Percentiles rank a stretch among this genome's conserved stretches.
Evolutionary conservation across 2,113 vertebrate genomes (phyloP).

Genomic region (Oostethus manadensis): DNA sequence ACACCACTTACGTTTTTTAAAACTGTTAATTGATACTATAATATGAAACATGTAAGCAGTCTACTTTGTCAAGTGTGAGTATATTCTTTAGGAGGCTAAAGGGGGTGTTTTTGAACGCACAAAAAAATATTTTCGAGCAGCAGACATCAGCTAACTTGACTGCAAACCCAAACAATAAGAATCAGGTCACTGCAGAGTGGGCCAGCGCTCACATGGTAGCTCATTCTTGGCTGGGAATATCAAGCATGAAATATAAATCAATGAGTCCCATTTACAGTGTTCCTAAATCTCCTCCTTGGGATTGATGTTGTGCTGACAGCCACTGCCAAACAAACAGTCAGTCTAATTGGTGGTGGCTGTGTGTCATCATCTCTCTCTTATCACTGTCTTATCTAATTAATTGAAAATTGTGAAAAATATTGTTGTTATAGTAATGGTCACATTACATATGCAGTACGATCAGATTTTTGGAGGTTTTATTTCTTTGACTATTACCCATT

Average conservation of each 20-base stretch:
- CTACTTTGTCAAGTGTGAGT: no score
- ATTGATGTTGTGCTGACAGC: slow-evolving; percentile 8
- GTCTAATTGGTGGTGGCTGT: slow-evolving; percentile 15
- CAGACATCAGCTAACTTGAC: slow-evolving; percentile 17
- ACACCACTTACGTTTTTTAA: no score
- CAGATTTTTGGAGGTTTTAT: no score
- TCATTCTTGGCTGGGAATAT: slow-evolving; percentile 22
- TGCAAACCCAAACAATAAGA: slow-evolving; percentile 27
- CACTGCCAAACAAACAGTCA: slow-evolving; percentile 19
- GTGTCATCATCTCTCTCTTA: slow-evolving; percentile 18
- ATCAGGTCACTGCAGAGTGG: slow-evolving; percentile 5
- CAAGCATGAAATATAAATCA: slow-evolving; percentile 25
- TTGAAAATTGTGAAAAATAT: not conserved
- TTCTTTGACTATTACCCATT: no score
- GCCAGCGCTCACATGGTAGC: slow-evolving; percentile 17
- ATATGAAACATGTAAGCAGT: no score
- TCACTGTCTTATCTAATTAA: not conserved
- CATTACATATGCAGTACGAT: no score
- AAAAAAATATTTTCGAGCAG: not conserved
- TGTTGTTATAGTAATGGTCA: not conserved
- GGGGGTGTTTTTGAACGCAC: not conserved
- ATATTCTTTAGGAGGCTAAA: no score
- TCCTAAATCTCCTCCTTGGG: slow-evolving; percentile 7
- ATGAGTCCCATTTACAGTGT: slow-evolving; percentile 19
- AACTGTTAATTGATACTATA: no score